These are phyloP conservation scores for Addax nasomaculatus DNA, from an alignment of 2,113 vertebrate species.

Conservation along the genomic window DNA sequence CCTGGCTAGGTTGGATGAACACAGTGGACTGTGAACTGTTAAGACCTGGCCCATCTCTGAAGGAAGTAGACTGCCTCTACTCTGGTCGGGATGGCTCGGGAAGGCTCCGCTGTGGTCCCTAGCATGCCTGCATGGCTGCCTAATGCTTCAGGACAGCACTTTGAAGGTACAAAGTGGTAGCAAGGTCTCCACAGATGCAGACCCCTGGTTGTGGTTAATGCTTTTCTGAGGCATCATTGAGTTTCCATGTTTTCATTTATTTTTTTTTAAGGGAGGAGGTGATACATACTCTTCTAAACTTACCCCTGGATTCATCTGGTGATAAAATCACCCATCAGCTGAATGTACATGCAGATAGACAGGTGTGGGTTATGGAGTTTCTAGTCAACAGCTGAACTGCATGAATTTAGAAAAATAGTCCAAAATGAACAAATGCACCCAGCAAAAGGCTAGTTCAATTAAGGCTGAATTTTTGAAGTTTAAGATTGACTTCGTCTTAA, in stretches of 20 bases:
- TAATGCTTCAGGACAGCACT: background rate
- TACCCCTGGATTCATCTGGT: background rate
- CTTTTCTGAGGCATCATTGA: background rate
- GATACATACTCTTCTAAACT: background rate
- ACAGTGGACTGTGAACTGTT: background rate
- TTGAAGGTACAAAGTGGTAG: background rate
- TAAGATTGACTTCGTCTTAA: background rate
- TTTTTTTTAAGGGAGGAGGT: background rate
- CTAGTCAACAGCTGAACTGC: background rate
- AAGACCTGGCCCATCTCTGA: background rate
- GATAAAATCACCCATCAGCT: background rate
- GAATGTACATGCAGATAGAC: background rate
- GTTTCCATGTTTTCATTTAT: background rate
- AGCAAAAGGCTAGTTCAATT: background rate
- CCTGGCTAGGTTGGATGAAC: background rate
- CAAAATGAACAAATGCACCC: background rate
- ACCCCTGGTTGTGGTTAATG: background rate
- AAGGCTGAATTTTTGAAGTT: background rate
- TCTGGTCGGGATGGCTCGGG: background rate
- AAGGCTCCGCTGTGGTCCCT: background rate
- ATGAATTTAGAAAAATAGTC: background rate
- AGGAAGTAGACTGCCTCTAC: background rate
- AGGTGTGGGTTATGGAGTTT: background rate
- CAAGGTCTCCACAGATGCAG: background rate
- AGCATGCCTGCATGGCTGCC: too few species aligned